A percentile compares a stretch with the other conserved stretches of the same genome.
phyloP scores from a whole-genome alignment of 2,888 invertebrate genomes.

The Melanostoma mellinum region DNA sequence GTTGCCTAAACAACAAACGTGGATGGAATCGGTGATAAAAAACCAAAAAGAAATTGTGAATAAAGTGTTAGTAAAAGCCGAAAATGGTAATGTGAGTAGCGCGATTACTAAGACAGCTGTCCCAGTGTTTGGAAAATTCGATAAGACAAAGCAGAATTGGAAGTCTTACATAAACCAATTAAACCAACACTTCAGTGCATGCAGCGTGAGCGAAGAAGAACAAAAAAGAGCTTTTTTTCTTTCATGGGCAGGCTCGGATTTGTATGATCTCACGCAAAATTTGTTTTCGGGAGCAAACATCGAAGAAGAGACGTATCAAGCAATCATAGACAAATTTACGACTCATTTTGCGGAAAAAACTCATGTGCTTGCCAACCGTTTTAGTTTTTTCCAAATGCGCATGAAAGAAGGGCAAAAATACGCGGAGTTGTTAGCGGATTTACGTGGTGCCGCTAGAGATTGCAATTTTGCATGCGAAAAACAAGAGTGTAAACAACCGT shows the following conservation, averaged over 20 bases:
- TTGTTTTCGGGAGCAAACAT: slow-evolving; percentile 1
- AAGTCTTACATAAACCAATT: slow-evolving; percentile 9
- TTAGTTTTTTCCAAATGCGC: slow-evolving; percentile 33
- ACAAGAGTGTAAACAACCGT: slow-evolving; percentile 42
- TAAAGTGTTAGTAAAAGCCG: not conserved
- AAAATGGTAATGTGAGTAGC: not conserved
- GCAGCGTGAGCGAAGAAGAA: slow-evolving; percentile 14
- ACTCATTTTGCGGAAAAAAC: slow-evolving; percentile 21
- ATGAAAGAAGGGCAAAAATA: slow-evolving; percentile 31
- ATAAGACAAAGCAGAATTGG: not conserved
- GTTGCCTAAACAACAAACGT: not conserved
- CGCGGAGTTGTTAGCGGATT: slow-evolving; percentile 20
- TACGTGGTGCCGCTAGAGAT: slow-evolving; percentile 21
- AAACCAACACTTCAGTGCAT: slow-evolving; percentile 28
- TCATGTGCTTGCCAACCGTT: slow-evolving; percentile 38
- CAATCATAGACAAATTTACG: not conserved
- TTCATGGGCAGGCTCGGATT: slow-evolving; percentile 30
- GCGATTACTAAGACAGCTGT: not conserved
- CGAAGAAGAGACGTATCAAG: slow-evolving; percentile 3
- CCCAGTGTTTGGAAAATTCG: slow-evolving; percentile 11
- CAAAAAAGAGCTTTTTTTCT: slow-evolving; percentile 30
- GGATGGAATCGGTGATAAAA: slow-evolving; percentile 11
- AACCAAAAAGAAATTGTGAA: slow-evolving; percentile 1
- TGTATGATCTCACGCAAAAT: slow-evolving; percentile 28
- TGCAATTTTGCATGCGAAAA: slow-evolving; percentile 20